These are phyloP conservation scores for Prolemur simus DNA, from an alignment of 2,113 vertebrate species.

Conservation along the genomic window DNA sequence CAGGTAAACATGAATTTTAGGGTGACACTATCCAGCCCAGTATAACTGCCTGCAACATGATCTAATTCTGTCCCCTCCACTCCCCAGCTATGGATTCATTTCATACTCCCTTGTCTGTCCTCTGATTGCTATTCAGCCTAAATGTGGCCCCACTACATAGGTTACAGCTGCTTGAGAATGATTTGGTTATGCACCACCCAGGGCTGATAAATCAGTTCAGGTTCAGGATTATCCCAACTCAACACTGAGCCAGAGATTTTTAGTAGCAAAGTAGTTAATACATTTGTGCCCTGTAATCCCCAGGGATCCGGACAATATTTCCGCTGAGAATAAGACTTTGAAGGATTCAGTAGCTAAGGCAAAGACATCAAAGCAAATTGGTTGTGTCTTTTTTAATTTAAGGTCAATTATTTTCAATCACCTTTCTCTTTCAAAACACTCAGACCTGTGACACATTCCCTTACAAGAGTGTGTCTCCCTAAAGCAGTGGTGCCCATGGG, in stretches of 20 bases:
- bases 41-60: fast-evolving
- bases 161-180: not conserved
- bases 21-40: not conserved
- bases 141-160: not conserved
- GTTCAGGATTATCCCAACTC: not conserved
- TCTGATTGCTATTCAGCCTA: not conserved
- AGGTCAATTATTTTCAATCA: not conserved
- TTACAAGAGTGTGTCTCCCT: not conserved
- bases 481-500: not conserved
- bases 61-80: not conserved
- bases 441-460: not conserved
- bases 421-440: not conserved
- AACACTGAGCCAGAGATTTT: not conserved
- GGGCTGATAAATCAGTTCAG: not conserved
- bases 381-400: not conserved
- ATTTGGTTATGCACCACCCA: not conserved
- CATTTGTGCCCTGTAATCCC: not conserved
- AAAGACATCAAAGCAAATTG: constrained; percentile 1
- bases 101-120: not conserved
- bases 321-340: not conserved
- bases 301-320: not conserved
- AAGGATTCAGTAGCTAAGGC: not conserved
- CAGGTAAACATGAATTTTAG: not conserved
- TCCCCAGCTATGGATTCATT: not conserved
- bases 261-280: not conserved